Percentiles rank a stretch among this genome's conserved stretches.
Conservation (phyloP, 2,888 invertebrate species). For the Metallyticus violacea region DNA sequence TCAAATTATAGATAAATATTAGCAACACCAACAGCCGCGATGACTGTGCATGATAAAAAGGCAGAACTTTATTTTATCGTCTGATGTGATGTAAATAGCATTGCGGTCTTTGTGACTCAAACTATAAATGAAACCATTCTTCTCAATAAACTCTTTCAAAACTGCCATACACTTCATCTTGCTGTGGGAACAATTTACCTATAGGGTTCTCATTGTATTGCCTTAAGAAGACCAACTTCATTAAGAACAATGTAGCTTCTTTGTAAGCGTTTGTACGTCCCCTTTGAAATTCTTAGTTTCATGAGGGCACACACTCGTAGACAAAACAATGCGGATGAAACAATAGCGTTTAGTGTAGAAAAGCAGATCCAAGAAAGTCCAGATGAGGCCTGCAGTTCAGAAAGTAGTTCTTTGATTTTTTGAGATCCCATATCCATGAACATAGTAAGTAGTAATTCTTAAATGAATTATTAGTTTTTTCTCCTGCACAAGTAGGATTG, state of each 20-base stretch:
- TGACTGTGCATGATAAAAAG: not conserved
- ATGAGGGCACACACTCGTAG: not conserved
- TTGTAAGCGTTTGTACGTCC: not conserved
- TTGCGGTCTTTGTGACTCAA: not conserved
- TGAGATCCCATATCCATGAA: too few species aligned
- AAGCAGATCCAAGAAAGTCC: not conserved
- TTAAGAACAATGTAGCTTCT: not conserved
- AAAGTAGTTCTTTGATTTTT: not conserved
- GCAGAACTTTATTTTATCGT: not conserved
- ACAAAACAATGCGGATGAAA: not conserved
- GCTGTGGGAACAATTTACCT: not conserved
- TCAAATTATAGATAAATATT: too few species aligned
- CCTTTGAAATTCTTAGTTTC: not conserved
- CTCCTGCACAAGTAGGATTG: too few species aligned
- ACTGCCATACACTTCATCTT: not conserved
- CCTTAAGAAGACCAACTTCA: not conserved
- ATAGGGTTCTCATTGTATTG: not conserved
- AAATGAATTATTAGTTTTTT: too few species aligned
- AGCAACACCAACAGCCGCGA: too few species aligned
- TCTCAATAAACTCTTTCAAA: not conserved
- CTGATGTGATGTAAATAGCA: not conserved
- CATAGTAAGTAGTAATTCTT: too few species aligned
- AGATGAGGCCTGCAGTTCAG: not conserved
- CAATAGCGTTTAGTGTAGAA: not conserved
- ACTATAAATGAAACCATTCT: not conserved